These are phyloP conservation scores for Apotomis capreana DNA, from an alignment of 2,888 invertebrate genomes.

Conservation along the genomic window DNA sequence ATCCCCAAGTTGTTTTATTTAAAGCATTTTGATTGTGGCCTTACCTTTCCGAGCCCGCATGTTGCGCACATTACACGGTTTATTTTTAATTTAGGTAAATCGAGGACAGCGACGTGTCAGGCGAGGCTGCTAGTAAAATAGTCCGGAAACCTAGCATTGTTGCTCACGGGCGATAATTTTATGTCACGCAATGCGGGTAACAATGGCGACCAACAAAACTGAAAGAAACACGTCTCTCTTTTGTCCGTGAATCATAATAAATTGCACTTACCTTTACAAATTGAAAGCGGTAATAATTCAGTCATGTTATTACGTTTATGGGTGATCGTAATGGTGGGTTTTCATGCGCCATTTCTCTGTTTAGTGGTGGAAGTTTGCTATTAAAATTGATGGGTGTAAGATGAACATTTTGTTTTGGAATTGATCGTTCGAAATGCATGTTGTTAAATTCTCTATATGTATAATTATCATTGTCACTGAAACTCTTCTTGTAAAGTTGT, in stretches of 20 bases:
- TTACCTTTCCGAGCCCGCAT: conserved; percentile 13
- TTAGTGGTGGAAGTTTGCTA: neutral
- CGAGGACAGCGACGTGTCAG: conserved; percentile 38
- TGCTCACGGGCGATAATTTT: conserved; percentile 36
- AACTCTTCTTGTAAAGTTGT: too few species aligned
- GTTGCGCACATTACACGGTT: conserved; percentile 27
- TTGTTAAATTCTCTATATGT: too few species aligned
- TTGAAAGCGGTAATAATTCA: conserved; percentile 17
- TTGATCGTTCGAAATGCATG: too few species aligned
- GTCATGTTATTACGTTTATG: neutral
- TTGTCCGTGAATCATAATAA: conserved; percentile 40
- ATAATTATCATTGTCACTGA: too few species aligned
- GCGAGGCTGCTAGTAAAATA: conserved; percentile 34
- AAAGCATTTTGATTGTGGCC: neutral
- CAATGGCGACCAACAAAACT: conserved; percentile 33
- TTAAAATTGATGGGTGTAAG: neutral
- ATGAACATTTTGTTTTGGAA: too few species aligned
- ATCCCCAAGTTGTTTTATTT: conserved; percentile 33
- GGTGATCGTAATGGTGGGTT: conserved; percentile 1
- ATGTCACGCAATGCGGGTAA: conserved; percentile 38
- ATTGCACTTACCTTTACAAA: conserved; percentile 36
- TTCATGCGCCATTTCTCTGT: neutral
- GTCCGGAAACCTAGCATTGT: conserved; percentile 38
- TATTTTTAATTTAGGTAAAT: conserved; percentile 37
- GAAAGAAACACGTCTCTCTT: conserved; percentile 38